Conservation (phyloP, 2,888 invertebrate genomes). For the Operophtera brumata region DNA sequence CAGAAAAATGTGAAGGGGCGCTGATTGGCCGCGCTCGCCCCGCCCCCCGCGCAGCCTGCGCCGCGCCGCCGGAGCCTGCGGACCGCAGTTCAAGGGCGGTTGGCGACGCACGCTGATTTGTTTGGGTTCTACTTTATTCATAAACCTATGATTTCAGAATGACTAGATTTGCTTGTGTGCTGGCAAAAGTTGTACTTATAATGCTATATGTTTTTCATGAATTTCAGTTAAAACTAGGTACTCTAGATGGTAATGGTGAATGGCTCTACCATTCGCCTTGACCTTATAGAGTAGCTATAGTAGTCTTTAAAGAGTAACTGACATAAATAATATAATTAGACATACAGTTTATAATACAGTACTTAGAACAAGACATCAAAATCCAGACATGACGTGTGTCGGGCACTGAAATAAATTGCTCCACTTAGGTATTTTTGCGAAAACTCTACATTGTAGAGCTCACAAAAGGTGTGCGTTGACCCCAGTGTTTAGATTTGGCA, state of each 20-base stretch:
- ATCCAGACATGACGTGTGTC: too few species aligned
- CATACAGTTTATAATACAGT: too few species aligned
- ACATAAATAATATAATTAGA: too few species aligned
- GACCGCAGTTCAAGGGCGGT: slow-evolving; percentile 77
- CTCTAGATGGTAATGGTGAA: not conserved
- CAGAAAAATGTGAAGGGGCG: slow-evolving; percentile 78
- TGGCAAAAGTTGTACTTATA: not conserved
- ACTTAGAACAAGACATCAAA: too few species aligned
- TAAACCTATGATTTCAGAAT: slow-evolving; percentile 14
- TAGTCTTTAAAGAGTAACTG: too few species aligned
- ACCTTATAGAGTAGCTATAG: too few species aligned
- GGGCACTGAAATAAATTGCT: too few species aligned
- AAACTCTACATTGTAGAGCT: not conserved
- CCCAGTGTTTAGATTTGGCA: not conserved
- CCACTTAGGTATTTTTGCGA: not conserved
- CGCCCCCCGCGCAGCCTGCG: slow-evolving; percentile 59
- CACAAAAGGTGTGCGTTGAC: not conserved
- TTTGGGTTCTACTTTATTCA: slow-evolving; percentile 56
- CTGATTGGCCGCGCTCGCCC: slow-evolving; percentile 77
- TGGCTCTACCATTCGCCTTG: too few species aligned
- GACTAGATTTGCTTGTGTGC: not conserved
- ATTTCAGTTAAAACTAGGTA: not conserved
- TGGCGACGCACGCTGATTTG: slow-evolving; percentile 64
- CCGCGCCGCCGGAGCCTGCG: slow-evolving; percentile 49
- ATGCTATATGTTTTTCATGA: slow-evolving; percentile 7